A percentile compares a stretch with the other conserved stretches of the same genome.
Conservation (phyloP, 2,888 invertebrate species). For the Pteria penguin region DNA sequence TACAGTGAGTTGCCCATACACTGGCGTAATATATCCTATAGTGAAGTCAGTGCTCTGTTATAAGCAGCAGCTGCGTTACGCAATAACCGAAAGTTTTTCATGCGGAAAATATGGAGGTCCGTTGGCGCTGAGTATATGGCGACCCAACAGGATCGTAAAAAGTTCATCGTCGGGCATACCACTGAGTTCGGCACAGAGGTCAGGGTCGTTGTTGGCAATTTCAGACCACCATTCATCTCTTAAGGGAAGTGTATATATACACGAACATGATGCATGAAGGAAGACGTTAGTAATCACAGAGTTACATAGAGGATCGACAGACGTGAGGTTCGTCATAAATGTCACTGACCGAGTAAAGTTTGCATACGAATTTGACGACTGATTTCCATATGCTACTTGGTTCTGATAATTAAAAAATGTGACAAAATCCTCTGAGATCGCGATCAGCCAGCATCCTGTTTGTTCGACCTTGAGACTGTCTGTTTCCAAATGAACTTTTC, state of each 20-base stretch:
- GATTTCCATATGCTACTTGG: background rate
- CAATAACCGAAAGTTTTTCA: background rate
- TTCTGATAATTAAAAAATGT: background rate
- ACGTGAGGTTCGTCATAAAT: too few species aligned
- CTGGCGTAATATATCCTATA: too few species aligned
- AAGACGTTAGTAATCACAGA: background rate
- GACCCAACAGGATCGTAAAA: background rate
- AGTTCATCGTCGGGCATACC: background rate
- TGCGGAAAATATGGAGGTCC: background rate
- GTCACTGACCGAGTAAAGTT: background rate
- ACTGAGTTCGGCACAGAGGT: background rate
- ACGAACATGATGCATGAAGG: background rate
- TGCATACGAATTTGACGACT: background rate
- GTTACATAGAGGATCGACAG: too few species aligned
- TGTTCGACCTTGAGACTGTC: background rate
- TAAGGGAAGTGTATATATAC: background rate
- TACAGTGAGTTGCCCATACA: too few species aligned
- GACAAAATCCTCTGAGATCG: background rate
- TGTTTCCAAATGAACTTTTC: background rate
- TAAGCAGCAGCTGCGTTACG: background rate
- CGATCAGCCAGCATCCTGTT: background rate
- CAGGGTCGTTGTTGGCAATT: background rate
- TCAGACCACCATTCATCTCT: background rate
- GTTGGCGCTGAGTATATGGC: background rate
- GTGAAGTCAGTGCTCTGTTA: background rate